Base-by-base conservation (phyloP, 2,888 invertebrate species). In the Rhingia rostrata region DNA sequence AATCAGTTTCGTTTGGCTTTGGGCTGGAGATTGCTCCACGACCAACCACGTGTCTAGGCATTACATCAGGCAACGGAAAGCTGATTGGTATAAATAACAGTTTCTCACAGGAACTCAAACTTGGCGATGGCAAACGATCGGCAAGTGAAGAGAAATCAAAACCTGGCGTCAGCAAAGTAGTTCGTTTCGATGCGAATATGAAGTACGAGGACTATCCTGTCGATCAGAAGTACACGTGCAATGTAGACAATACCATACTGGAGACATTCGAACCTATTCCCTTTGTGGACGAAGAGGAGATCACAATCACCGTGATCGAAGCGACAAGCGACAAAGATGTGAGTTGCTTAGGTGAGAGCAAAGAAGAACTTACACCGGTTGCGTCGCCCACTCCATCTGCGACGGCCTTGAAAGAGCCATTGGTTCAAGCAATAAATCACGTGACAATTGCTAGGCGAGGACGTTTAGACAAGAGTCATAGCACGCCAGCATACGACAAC, bases 401-500 rank as follows among this genome's bases (percentile, higher is more conserved):
- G 5, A 9, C 53, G 45, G 45, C 56, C 5, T 53, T 84, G 73
- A 84, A 84, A 7, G 67, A 79, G 54, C 86, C 87, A 58, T 75
- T 89, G 43, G 87, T 88, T 33, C 90, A 91, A 86, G 90, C 90
- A 14, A 87, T 90, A 7, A 91, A 91, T 78, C 70, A 88, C 5
- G 82, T 90, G 4, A 70, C 88, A 41, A 72, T 88, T n/a, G 88
- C 88, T 35, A 88, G 90, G 7, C 88, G 92, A 37, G 95, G 94
- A 0, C 93, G 93, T 86, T 92, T 96, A 63, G 96, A 96, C 92
- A 96, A 96, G 91, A 95, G 95, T 88, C 94, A 95, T 90, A 96
- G 96, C 87, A 95, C 96, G n/a, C 96, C 96, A 2, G 95, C 96
- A 0, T 96, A 96, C 90, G 96, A 96, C 90, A 90, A 91, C 82